Percentiles rank a stretch among this genome's conserved stretches.
Conservation (phyloP, 2,797 vertebrate species). For the Manis crassicaudata region DNA sequence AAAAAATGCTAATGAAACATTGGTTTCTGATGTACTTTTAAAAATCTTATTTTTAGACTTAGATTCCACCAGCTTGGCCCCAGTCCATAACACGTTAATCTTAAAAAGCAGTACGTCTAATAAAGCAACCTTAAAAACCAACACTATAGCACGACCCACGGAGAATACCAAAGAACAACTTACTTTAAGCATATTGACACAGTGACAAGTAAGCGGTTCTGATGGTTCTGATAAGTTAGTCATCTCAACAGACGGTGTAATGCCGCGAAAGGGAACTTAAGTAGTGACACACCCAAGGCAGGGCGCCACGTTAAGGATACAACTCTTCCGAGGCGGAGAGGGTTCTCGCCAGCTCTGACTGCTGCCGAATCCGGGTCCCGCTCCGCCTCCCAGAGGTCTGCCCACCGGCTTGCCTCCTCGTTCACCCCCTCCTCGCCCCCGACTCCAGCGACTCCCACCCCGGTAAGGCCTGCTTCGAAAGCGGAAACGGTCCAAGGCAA, state of each 20-base stretch:
- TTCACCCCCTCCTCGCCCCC: constrained; percentile 85
- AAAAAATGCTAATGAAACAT: background rate
- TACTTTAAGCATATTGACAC: background rate
- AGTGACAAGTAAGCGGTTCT: background rate
- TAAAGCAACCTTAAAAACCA: background rate
- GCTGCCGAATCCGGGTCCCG: constrained; percentile 82
- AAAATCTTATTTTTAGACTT: background rate
- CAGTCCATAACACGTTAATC: background rate
- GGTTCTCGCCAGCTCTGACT: constrained; percentile 88
- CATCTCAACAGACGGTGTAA: constrained; percentile 18
- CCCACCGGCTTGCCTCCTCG: constrained; percentile 83
- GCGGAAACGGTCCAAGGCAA: constrained; percentile 92
- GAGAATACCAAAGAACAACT: background rate
- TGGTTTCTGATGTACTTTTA: background rate
- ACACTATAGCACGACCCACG: background rate
- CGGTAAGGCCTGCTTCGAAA: constrained; percentile 90
- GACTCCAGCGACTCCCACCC: constrained; percentile 87
- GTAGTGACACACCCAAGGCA: constrained; percentile 70
- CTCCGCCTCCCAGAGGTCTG: constrained; percentile 80
- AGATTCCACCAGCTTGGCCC: background rate
- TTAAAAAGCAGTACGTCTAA: background rate
- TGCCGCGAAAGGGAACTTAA: constrained; percentile 53
- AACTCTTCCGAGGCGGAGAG: constrained; percentile 83
- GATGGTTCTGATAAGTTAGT: constrained; percentile 53
- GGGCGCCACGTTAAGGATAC: constrained; percentile 71